Evolutionary conservation across 1,140 invertebrate species (phyloP).

Genomic region (Drosophila obscura): DNA sequence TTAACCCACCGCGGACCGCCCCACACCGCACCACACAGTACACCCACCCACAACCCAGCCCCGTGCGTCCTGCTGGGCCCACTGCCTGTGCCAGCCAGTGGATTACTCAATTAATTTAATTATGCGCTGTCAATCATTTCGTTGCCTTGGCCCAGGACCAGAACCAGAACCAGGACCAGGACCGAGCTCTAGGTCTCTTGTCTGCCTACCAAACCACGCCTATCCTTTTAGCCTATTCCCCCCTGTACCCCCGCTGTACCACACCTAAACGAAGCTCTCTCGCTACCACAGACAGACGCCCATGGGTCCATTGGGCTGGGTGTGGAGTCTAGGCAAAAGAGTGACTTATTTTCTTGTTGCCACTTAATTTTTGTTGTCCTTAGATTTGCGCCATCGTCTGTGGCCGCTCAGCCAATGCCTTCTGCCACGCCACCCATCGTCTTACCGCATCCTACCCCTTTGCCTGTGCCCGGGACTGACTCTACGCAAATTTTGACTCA

Average conservation of each 20-base stretch:
- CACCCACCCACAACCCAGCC: not conserved
- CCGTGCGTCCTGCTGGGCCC: conserved; percentile 1
- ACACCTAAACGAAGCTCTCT: not conserved
- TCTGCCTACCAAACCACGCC: conserved; percentile 16
- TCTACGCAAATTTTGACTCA: conserved; percentile 24
- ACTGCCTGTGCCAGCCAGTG: conserved; percentile 54
- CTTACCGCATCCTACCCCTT: not conserved
- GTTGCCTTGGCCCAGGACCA: conserved; percentile 57
- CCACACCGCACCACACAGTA: not conserved
- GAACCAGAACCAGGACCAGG: conserved; percentile 6
- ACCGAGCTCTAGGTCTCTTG: not conserved
- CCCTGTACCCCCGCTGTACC: not conserved
- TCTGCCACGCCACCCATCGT: not conserved
- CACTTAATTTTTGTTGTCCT: conserved; percentile 80
- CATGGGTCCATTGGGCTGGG: no score
- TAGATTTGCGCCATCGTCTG: conserved; percentile 57
- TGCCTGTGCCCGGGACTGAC: not conserved
- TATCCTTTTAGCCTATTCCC: not conserved
- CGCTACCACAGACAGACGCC: no score
- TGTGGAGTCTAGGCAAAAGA: conserved; percentile 27
- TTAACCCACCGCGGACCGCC: conserved; percentile 6
- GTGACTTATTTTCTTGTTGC: conserved; percentile 77
- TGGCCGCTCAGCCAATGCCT: conserved; percentile 50
- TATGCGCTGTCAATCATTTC: conserved; percentile 84
- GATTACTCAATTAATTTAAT: conserved; percentile 84